Percentiles rank a stretch among this genome's conserved stretches.
Conservation (phyloP, 2,797 vertebrate genomes). For the Mus spretus region DNA sequence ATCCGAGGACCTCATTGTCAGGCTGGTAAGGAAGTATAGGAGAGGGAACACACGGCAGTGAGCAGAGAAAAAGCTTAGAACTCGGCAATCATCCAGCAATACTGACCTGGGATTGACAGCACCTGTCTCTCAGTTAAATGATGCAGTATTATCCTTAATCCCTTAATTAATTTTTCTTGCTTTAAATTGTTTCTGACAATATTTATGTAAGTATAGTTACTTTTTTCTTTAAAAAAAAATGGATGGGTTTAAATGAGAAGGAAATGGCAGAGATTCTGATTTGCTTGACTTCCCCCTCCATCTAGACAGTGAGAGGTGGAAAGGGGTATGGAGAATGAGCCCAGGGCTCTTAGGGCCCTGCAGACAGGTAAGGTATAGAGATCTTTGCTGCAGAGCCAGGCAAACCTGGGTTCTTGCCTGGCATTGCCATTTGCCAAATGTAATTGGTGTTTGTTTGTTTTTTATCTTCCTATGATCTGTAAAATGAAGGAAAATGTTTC, state of each 20-base stretch:
- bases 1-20: not conserved
- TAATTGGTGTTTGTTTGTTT: not conserved
- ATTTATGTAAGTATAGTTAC: not conserved
- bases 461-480: not conserved
- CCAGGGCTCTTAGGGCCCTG: not conserved
- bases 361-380: not conserved
- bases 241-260: not conserved
- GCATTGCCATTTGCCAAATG: not conserved
- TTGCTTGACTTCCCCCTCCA: not conserved
- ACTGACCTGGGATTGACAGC: not conserved
- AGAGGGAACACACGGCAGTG: too few relatives aligned
- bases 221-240: not conserved
- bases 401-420: not conserved
- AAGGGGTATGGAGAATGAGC: not conserved
- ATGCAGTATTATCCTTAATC: not conserved
- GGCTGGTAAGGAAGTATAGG: not conserved
- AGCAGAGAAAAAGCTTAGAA: not conserved
- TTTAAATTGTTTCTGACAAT: conserved; percentile 27
- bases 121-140: conserved; percentile 2
- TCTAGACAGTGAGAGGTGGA: not conserved
- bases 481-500: conserved; percentile 1
- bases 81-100: too few relatives aligned
- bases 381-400: not conserved
- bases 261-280: not conserved
- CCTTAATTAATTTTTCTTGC: conserved; percentile 4